Percentiles rank a stretch among this genome's conserved stretches.
Evolutionary conservation across 2,113 vertebrate species (phyloP).

Genomic region (Corynorhinus townsendii): DNA sequence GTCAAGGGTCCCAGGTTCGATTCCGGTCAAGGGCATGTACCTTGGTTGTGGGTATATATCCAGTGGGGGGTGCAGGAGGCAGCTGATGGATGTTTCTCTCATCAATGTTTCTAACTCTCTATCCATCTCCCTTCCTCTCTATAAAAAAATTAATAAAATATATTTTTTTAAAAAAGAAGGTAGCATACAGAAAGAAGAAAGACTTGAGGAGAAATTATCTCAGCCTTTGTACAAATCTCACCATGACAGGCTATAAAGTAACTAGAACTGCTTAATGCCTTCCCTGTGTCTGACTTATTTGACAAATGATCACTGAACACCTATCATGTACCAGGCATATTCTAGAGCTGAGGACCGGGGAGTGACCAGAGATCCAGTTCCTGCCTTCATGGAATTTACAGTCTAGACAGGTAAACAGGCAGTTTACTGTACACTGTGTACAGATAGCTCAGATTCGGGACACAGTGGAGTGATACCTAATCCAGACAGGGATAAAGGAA

Average conservation of each 20-base stretch:
- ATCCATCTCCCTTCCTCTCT: too few relatives aligned
- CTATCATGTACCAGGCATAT: background rate
- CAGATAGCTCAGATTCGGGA: background rate
- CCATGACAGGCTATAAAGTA: background rate
- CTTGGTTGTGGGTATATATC: too few relatives aligned
- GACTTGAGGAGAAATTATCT: background rate
- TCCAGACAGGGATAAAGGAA: background rate
- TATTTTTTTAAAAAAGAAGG: background rate
- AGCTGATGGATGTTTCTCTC: too few relatives aligned
- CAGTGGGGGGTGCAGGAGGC: too few relatives aligned
- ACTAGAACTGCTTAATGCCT: background rate
- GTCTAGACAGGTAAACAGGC: background rate
- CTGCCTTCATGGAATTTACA: background rate
- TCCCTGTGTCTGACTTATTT: background rate
- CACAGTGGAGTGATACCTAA: background rate
- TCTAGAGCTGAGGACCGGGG: background rate
- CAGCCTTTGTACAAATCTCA: background rate
- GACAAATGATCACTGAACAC: background rate
- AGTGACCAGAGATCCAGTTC: background rate
- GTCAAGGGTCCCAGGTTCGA: too few relatives aligned
- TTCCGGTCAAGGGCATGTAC: too few relatives aligned
- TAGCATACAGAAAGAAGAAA: background rate
- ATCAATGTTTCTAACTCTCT: too few relatives aligned
- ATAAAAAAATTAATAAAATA: too few relatives aligned
- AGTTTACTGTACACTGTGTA: background rate